Evolutionary conservation across 2,888 invertebrate genomes (phyloP).

Genomic region (Trilocha varians): DNA sequence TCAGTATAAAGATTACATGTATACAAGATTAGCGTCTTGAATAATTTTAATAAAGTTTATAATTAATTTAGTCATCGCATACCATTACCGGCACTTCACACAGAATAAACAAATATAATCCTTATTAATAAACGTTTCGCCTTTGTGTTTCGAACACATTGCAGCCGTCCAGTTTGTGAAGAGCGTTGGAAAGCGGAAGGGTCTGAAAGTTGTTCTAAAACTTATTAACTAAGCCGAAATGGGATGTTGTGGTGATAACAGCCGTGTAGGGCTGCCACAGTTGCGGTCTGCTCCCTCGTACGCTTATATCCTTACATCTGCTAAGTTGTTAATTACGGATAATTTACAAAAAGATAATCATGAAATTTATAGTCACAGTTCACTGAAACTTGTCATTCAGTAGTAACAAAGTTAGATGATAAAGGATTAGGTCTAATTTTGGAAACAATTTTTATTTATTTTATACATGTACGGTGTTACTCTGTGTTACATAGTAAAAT

Average conservation of each 20-base stretch:
- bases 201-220: constrained; percentile 4
- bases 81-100: not conserved
- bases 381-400: too few relatives aligned
- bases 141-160: not conserved
- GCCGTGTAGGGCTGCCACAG: constrained; percentile 1
- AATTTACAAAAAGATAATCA: too few relatives aligned
- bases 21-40: too few relatives aligned
- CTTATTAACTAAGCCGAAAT: constrained; percentile 4
- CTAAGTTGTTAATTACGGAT: not conserved
- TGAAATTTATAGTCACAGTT: too few relatives aligned
- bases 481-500: too few relatives aligned
- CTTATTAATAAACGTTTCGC: not conserved
- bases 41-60: not conserved
- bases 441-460: too few relatives aligned
- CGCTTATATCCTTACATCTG: not conserved
- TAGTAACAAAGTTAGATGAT: too few relatives aligned
- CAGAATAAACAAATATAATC: not conserved
- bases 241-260: constrained; percentile 5
- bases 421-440: too few relatives aligned
- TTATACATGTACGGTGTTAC: too few relatives aligned
- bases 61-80: not conserved
- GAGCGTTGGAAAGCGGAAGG: constrained; percentile 1
- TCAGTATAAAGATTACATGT: too few relatives aligned
- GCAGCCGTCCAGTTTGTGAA: constrained; percentile 1
- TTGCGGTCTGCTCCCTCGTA: constrained; percentile 2